phyloP scores from a whole-genome alignment of 2,888 invertebrate genomes.

The Scaptodrosophila latifasciaeformis region DNA sequence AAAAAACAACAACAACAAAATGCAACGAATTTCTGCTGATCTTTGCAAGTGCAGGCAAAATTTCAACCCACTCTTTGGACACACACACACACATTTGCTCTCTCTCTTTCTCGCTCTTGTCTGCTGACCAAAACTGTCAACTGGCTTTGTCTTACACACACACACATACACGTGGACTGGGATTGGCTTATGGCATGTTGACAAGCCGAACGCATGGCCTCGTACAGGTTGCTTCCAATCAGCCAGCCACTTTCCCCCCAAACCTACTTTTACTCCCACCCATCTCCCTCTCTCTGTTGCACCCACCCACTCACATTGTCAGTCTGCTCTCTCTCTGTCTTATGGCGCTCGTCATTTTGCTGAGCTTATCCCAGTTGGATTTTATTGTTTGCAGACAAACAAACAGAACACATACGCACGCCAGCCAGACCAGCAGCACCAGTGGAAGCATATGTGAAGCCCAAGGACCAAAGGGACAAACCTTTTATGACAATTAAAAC shows the following conservation, averaged over 20 bases:
- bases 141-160: conserved; percentile 50
- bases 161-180: conserved; percentile 22
- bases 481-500: conserved; percentile 76
- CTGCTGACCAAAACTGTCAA: conserved; percentile 42
- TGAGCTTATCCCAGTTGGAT: conserved; percentile 63
- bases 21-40: conserved; percentile 51
- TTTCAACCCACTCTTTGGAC: conserved; percentile 29
- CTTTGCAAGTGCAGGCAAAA: conserved; percentile 63
- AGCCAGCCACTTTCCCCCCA: background rate
- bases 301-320: background rate
- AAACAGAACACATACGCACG: conserved; percentile 16
- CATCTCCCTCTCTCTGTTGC: background rate
- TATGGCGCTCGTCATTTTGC: conserved; percentile 28
- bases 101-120: background rate
- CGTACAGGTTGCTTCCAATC: background rate
- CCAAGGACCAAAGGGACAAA: conserved; percentile 46
- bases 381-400: conserved; percentile 51
- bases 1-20: background rate
- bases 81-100: conserved; percentile 13
- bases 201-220: conserved; percentile 39
- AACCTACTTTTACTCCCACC: background rate
- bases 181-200: conserved; percentile 56
- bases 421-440: background rate
- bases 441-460: conserved; percentile 6
- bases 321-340: conserved; percentile 2